phyloP scores from a whole-genome alignment of 2,797 vertebrate genomes.

The Bradypodion pumilum region DNA sequence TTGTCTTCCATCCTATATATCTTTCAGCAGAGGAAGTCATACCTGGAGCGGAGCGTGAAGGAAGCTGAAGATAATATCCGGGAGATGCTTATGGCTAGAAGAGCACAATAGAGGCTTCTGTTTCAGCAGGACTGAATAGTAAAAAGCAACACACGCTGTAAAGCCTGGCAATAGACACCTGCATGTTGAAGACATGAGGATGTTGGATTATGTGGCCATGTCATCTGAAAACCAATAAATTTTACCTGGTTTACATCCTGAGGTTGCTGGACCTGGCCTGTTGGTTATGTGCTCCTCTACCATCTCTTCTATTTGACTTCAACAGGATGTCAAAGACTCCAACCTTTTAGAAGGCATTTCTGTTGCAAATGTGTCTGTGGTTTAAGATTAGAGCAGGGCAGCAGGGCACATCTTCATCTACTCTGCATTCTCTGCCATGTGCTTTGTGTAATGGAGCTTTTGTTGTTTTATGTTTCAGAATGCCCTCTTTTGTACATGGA shows the following conservation, averaged over 20 bases:
- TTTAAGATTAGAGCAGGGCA: too few species aligned
- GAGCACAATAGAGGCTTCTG: slow-evolving; percentile 81
- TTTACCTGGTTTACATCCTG: background rate
- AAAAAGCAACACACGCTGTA: background rate
- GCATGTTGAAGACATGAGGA: fast-evolving
- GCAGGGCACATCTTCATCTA: background rate
- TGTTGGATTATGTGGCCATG: fast-evolving
- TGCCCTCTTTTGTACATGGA: background rate
- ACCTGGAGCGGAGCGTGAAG: slow-evolving; percentile 94
- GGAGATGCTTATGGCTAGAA: slow-evolving; percentile 93
- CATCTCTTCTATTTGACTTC: background rate
- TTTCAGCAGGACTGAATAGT: slow-evolving; percentile 24
- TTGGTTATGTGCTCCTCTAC: background rate
- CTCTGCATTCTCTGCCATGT: background rate
- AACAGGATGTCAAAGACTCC: background rate
- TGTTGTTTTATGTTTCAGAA: background rate
- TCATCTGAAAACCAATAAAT: slow-evolving; percentile 30
- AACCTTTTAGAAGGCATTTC: background rate
- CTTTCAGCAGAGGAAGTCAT: slow-evolving; percentile 92
- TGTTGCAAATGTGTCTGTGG: background rate
- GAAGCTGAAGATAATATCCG: slow-evolving; percentile 96
- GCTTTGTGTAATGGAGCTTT: background rate
- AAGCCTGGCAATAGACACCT: fast-evolving
- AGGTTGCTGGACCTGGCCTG: fast-evolving
- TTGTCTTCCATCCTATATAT: slow-evolving; percentile 1